These are phyloP conservation scores for Harmothoe impar DNA, from an alignment of 2,888 invertebrate genomes.

Conservation along the genomic window DNA sequence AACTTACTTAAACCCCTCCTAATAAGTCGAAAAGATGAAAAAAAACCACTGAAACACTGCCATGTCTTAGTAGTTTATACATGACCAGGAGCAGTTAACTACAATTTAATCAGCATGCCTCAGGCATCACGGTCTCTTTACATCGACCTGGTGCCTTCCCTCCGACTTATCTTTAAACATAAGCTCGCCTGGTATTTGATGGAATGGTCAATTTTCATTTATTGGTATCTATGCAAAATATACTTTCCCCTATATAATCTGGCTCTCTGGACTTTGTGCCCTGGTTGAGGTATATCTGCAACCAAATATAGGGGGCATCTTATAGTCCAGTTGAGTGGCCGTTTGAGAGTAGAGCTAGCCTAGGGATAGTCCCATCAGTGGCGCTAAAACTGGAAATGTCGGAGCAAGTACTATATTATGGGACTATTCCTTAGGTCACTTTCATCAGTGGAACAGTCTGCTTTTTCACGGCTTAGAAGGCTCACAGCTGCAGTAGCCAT, in stretches of 20 bases:
- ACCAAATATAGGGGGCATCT: background rate
- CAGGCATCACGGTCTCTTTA: too few relatives aligned
- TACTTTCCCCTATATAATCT: too few relatives aligned
- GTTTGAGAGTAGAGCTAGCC: background rate
- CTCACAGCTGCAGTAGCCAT: slow-evolving; percentile 45
- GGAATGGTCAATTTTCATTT: background rate
- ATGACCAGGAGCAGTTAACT: too few relatives aligned
- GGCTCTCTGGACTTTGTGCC: background rate
- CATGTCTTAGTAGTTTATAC: too few relatives aligned
- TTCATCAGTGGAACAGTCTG: slow-evolving; percentile 40
- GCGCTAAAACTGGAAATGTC: background rate
- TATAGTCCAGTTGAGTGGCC: background rate
- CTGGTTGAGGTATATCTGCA: background rate
- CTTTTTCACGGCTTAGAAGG: background rate
- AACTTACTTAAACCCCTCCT: too few relatives aligned
- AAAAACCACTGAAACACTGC: background rate
- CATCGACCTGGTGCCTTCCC: background rate
- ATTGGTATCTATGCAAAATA: slow-evolving; percentile 33
- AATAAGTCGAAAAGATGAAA: background rate
- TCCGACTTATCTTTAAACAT: background rate
- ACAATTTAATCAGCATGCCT: too few relatives aligned
- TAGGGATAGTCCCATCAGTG: background rate
- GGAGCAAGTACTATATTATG: background rate
- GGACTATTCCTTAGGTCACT: background rate
- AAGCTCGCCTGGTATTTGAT: slow-evolving; percentile 4